Conservation (phyloP, 2,113 vertebrate genomes). For the Gavia stellata region DNA sequence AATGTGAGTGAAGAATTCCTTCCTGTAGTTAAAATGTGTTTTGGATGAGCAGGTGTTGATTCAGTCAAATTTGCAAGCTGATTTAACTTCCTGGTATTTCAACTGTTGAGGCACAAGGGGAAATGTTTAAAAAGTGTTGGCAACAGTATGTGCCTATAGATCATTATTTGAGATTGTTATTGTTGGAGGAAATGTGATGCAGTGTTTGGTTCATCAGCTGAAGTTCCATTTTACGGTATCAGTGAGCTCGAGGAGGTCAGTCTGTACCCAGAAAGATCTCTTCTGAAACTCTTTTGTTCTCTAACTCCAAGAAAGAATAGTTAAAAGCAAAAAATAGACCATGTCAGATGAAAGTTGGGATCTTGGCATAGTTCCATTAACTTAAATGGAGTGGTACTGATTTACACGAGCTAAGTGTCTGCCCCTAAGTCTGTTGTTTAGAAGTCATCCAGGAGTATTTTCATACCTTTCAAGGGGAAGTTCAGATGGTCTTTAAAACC, state of each 20-base stretch:
- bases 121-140: background rate
- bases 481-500: conserved; percentile 8
- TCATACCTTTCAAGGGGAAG: conserved; percentile 10
- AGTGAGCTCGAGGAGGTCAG: background rate
- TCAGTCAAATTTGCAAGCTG: conserved; percentile 34
- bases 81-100: conserved; percentile 51
- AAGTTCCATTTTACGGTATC: background rate
- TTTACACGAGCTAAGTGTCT: conserved; percentile 10
- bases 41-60: conserved; percentile 39
- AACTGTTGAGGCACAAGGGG: background rate
- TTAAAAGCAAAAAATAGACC: background rate
- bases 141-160: background rate
- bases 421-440: background rate
- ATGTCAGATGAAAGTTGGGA: background rate
- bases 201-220: background rate
- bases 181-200: background rate
- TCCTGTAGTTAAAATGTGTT: conserved; percentile 29
- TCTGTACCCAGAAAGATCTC: background rate
- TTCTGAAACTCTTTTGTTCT: background rate
- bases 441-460: conserved; percentile 16
- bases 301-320: background rate
- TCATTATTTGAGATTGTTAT: conserved; percentile 15
- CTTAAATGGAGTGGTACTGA: background rate
- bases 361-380: background rate
- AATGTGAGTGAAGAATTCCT: conserved; percentile 26